Conservation (phyloP, 2,113 vertebrate species). For the Microtus richardsoni region DNA sequence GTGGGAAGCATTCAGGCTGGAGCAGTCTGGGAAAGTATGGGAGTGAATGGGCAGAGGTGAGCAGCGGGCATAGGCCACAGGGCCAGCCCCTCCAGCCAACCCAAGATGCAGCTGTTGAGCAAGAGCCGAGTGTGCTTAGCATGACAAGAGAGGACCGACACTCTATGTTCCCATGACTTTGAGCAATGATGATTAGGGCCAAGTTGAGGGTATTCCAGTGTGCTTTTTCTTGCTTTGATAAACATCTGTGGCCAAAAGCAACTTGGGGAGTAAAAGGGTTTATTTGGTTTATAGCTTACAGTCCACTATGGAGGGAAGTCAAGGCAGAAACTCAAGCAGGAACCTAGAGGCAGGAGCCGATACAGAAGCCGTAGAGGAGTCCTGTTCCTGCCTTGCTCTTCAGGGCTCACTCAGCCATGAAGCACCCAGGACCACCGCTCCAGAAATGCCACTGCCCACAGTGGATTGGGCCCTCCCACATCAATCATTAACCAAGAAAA, state of each 20-base stretch:
- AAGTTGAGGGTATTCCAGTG: neutral
- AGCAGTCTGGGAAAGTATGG: conserved; percentile 40
- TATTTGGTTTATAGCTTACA: neutral
- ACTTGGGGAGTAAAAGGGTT: neutral
- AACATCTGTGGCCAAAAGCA: neutral
- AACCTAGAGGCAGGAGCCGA: neutral
- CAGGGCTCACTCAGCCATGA: neutral
- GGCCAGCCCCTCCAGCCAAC: neutral
- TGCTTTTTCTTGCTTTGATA: neutral
- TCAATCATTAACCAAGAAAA: neutral
- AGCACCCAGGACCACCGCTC: neutral
- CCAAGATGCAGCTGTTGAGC: neutral
- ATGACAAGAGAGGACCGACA: accelerated
- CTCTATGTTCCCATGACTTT: neutral
- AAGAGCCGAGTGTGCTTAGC: accelerated
- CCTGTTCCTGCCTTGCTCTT: neutral
- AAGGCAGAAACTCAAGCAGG: neutral
- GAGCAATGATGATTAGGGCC: neutral
- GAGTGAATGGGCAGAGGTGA: conserved; percentile 63
- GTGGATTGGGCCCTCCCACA: neutral
- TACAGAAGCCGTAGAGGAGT: neutral
- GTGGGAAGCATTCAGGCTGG: conserved; percentile 50
- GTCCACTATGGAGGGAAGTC: neutral
- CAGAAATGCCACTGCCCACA: neutral
- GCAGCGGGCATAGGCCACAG: neutral